phyloP scores from a whole-genome alignment of 2,113 vertebrate species.

The Menura novaehollandiae region DNA sequence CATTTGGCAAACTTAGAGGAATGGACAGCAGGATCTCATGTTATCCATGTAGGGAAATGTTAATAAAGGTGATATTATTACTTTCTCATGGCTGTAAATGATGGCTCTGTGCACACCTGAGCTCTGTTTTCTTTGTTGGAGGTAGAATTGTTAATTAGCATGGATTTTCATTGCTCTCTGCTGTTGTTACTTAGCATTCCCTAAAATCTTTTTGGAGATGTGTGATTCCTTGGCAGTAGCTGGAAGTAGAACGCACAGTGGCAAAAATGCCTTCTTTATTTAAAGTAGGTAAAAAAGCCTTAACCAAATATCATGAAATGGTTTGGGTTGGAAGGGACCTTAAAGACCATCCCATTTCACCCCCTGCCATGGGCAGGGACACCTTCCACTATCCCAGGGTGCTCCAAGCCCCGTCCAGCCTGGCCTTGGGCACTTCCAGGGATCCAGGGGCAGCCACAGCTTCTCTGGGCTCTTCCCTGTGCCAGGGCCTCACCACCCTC shows the following conservation, averaged over 20 bases:
- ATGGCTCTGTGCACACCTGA: background rate
- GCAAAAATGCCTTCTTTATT: background rate
- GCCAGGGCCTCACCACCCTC: background rate
- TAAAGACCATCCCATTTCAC: accelerated
- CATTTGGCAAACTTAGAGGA: background rate
- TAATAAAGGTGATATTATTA: background rate
- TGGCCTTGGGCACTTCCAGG: accelerated
- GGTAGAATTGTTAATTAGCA: background rate
- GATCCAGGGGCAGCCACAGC: background rate
- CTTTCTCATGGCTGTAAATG: background rate
- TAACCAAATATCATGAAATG: background rate
- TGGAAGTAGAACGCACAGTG: background rate
- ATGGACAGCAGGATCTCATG: background rate
- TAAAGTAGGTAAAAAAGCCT: background rate
- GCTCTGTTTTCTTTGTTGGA: background rate
- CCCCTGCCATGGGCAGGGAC: background rate
- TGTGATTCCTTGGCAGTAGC: background rate
- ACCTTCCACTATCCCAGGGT: accelerated
- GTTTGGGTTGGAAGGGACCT: background rate
- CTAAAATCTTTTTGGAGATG: background rate
- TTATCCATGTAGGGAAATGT: background rate
- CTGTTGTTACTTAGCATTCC: background rate
- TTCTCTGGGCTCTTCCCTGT: accelerated
- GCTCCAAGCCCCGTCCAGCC: accelerated
- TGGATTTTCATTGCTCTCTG: background rate